phyloP scores from a whole-genome alignment of 1,140 invertebrate species.

The Drosophila kohkoa region DNA sequence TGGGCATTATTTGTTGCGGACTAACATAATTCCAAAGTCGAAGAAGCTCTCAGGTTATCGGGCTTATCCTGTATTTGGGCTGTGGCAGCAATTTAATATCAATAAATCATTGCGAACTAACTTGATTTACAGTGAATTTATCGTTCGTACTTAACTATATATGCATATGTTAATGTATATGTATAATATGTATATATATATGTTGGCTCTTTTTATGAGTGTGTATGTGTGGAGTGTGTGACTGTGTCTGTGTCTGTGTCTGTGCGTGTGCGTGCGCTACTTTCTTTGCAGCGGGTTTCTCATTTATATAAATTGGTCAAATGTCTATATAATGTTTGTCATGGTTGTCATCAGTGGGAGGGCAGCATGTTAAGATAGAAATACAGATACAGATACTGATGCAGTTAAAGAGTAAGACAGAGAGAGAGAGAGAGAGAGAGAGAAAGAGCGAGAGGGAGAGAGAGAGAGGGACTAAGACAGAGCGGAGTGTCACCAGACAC shows the following conservation, averaged over 20 bases:
- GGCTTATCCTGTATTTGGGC: conserved; percentile 9
- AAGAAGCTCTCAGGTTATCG: conserved; percentile 2
- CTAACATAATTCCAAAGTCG: conserved; percentile 38
- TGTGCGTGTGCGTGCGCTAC: conserved; percentile 20
- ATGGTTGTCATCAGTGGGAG: conserved; percentile 41
- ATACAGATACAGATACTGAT: not conserved
- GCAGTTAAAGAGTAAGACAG: not conserved
- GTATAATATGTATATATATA: conserved; percentile 30
- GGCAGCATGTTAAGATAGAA: conserved; percentile 14
- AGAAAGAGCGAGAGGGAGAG: not conserved
- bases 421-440: not conserved
- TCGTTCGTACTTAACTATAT: conserved; percentile 46
- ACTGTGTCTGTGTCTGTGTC: conserved; percentile 18
- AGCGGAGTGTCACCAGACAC: not conserved
- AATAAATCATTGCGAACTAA: conserved; percentile 27
- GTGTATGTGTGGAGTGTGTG: conserved; percentile 22
- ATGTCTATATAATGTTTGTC: conserved; percentile 43
- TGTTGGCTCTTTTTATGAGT: conserved; percentile 1
- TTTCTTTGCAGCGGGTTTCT: conserved; percentile 32
- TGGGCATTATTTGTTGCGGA: conserved; percentile 7
- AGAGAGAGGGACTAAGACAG: too few relatives aligned
- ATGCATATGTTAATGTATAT: conserved; percentile 30
- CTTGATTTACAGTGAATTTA: conserved; percentile 42
- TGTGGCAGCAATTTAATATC: conserved; percentile 16
- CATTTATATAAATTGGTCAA: conserved; percentile 55